Conservation (phyloP, 2,888 invertebrate species). For the Molanna angustata region DNA sequence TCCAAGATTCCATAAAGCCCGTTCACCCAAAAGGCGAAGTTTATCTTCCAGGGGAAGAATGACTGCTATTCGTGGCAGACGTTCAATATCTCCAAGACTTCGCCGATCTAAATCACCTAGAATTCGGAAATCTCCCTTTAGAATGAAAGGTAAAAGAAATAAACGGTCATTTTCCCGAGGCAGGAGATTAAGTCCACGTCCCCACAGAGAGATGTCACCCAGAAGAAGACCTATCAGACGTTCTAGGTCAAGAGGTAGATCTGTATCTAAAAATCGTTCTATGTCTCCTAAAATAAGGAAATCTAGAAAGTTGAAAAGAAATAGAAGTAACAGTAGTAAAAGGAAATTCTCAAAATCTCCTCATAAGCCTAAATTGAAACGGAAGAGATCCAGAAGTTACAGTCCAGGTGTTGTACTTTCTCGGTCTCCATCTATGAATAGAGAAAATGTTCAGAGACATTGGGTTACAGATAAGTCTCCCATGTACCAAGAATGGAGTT, state of each 20-base stretch:
- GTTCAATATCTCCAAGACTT: constrained; percentile 22
- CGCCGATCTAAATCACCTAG: constrained; percentile 28
- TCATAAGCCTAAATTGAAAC: constrained; percentile 38
- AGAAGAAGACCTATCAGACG: constrained; percentile 37
- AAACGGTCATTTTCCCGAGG: constrained; percentile 36
- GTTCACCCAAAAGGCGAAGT: constrained; percentile 34
- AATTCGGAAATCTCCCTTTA: constrained; percentile 24
- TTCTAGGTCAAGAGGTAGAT: constrained; percentile 32
- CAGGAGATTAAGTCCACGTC: constrained; percentile 22
- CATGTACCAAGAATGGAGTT: constrained; percentile 34
- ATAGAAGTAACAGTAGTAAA: constrained; percentile 38
- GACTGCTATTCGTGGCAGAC: constrained; percentile 35
- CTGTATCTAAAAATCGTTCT: constrained; percentile 36
- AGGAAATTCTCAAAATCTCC: constrained; percentile 42
- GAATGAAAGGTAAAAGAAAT: constrained; percentile 21
- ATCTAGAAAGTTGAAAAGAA: constrained; percentile 38
- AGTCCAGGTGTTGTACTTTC: constrained; percentile 40
- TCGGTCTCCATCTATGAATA: constrained; percentile 38
- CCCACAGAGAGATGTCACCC: constrained; percentile 35
- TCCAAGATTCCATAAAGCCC: constrained; percentile 32
- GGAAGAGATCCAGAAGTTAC: constrained; percentile 36
- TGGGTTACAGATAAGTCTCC: constrained; percentile 40
- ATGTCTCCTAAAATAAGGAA: constrained; percentile 35
- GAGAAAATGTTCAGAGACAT: constrained; percentile 37
- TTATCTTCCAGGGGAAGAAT: constrained; percentile 35